Evolutionary conservation across 2,113 vertebrate genomes (phyloP), one percentile per base, ranked within the genome.

Genomic region (Chionis minor): DNA sequence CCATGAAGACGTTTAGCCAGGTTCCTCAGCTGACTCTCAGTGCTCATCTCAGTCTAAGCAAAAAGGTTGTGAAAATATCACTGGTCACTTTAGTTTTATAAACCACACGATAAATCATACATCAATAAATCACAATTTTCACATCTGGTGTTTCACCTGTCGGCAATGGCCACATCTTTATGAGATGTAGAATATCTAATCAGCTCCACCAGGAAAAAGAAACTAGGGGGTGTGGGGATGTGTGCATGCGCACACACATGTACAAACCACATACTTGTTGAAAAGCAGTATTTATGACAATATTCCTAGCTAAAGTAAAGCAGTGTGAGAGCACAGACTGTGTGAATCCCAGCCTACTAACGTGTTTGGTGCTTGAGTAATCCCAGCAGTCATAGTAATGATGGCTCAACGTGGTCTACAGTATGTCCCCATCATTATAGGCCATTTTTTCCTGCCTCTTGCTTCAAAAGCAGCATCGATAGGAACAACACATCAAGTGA

Each of bases 181-280:
- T 16, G 32, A 70, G 7, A 59, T 9, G 10, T 16, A 21, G 56
- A 81, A 49, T 22, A 55, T 33, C 35, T 77, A 7, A 17, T 28
- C 45, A 71, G 69, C 14, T 44, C 38, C 40, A 40, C 14, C 52
- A 62, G 42, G 40, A 38, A 66, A 86, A 66, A 71, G 49, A 61
- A 78, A 30, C 30, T 18, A 7, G 11, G 18, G 17, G 7, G n/a
- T 22, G 47, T 49, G 47, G 4, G 40, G 8, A 7, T 6, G 12
- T 5, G 11, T 28, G 30, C 18, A 35, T 24, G 27, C 6, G 12
- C 38, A 49, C 8, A 8, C 4, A 3, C 24, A 24, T 0, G 2
- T 61, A 71, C 71, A 75, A 63, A 75, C n/a, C n/a, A 47, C 42
- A 24, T 8, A 17, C 20, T 40, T 38, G 38, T 4, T 70, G 55